Percentiles rank a stretch among this genome's conserved stretches.
Evolutionary conservation across 2,797 vertebrate genomes (phyloP).

Genomic region (Arnoldichthys spilopterus): DNA sequence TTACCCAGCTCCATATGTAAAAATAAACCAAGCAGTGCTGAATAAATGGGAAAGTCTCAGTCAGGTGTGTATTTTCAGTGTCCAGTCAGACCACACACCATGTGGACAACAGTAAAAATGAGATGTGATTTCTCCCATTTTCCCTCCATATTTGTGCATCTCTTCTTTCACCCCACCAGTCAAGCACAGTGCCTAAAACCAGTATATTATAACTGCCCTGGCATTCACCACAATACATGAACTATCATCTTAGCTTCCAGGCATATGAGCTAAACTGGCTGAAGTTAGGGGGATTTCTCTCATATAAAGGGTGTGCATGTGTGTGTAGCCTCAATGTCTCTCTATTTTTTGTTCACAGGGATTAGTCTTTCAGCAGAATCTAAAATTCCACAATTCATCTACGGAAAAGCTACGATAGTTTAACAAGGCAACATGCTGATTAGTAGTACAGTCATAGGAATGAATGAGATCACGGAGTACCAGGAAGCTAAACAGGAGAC

Average conservation of each 20-base stretch:
- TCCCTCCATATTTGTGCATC: background rate
- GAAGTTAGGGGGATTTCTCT: constrained; percentile 19
- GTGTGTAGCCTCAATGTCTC: constrained; percentile 10
- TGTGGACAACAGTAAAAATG: background rate
- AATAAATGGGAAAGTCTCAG: constrained; percentile 24
- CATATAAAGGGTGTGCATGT: constrained; percentile 5
- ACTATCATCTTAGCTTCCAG: background rate
- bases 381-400: constrained; percentile 1
- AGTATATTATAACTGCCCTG: background rate
- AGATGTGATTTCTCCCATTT: background rate
- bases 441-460: background rate
- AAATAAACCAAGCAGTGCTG: constrained; percentile 17
- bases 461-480: constrained; percentile 16
- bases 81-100: constrained; percentile 7
- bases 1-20: constrained; percentile 12
- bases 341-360: background rate
- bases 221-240: background rate
- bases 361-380: background rate
- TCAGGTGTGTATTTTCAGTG: background rate
- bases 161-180: background rate
- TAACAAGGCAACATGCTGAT: background rate
- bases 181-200: background rate
- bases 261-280: constrained; percentile 3
- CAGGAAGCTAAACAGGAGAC: background rate
- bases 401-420: background rate